Base-by-base conservation (phyloP, 2,888 invertebrate genomes). In the Caradrina kadenii region DNA sequence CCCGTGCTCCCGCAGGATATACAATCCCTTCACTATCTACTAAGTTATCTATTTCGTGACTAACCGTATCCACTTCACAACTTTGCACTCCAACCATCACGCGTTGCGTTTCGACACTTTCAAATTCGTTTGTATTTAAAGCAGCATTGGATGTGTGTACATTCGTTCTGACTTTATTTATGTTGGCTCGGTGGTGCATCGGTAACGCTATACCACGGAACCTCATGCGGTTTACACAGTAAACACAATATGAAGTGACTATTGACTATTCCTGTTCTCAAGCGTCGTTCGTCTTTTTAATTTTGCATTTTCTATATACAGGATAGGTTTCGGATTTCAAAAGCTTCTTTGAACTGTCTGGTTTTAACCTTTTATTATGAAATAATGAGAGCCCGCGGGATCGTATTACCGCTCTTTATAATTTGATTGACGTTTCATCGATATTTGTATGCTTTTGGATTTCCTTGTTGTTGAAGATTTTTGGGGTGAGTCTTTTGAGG, bases 211-310 rank as follows among this genome's bases (percentile, higher is more conserved):
- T 93, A 94, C 92, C 88, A 88, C 91, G 90, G 92, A 94, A 92
- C 92, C 91, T 92, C 92, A 88, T 92, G 92, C 89, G 93, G 94
- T 93, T 94, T 94, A 91, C 92, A 92, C 92, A 90, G 90, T 90
- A 95, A 94, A 95, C 93, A 94, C 93, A 94, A 94, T 93, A 93
- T 93, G 94, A 93, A 95, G 94, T 94, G 95, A 93, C 94, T 95
- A 95, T 95, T 94, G 95, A 95, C 95, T 95, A 94, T 94, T 94
- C 92, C 88, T 90, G 94, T 94, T 93, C 93, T 91, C 92, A 92
- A 87, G 88, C 85, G 80, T 86, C 86, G 82, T 86, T 89, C 88
- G 90, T 91, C 90, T 91, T 92, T 94, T 93, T 92, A 90, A 92
- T 93, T 94, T 93, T 91, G 92, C 92, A 89, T 92, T 93, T 93